Percentiles rank a stretch among this genome's conserved stretches.
These are phyloP conservation scores for Barnardius zonarius DNA, from an alignment of 2,113 vertebrate genomes.

Conservation along the genomic window DNA sequence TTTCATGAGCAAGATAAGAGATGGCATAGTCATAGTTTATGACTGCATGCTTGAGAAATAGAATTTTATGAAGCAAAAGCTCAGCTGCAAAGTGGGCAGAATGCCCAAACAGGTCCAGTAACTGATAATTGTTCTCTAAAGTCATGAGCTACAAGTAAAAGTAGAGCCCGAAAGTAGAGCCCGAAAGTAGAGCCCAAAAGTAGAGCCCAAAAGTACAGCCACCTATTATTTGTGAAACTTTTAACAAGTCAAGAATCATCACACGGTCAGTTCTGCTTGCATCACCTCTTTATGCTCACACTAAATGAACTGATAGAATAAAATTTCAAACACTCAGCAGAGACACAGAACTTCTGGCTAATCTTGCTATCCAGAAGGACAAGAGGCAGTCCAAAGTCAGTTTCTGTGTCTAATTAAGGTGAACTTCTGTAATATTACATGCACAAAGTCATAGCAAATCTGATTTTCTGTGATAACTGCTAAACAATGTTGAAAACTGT, in stretches of 20 bases:
- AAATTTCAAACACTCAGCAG: background rate
- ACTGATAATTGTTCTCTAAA: background rate
- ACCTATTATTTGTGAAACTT: background rate
- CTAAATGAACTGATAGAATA: background rate
- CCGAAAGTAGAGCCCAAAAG: background rate
- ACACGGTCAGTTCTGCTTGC: background rate
- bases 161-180: background rate
- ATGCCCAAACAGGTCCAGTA: background rate
- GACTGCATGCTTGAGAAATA: background rate
- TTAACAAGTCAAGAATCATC: background rate
- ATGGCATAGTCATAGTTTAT: background rate
- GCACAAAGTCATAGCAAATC: background rate
- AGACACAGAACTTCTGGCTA: background rate
- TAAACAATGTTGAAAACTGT: slow-evolving; percentile 1
- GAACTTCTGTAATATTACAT: background rate
- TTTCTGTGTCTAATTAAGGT: slow-evolving; percentile 11
- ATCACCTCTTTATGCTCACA: background rate
- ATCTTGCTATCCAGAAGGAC: background rate
- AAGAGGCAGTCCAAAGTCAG: background rate
- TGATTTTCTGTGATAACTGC: slow-evolving; percentile 3
- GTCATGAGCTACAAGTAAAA: background rate
- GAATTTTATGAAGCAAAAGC: background rate
- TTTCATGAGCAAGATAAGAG: background rate
- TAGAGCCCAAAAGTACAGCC: background rate
- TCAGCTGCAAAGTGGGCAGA: background rate